Conservation (phyloP, 1,140 invertebrate species). For the Halotydeus destructor region DNA sequence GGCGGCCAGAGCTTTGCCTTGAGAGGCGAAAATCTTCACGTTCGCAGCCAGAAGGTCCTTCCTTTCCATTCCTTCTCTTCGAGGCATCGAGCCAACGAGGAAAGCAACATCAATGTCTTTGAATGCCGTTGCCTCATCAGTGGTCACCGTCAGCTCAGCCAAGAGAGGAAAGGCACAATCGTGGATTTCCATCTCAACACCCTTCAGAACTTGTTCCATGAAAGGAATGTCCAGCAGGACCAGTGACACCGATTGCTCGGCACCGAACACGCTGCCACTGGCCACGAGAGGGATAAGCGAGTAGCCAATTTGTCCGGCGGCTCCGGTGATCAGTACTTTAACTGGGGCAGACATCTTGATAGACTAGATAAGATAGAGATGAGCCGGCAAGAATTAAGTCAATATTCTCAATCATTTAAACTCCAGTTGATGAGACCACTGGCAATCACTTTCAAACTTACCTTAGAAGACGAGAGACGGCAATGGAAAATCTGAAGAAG, state of each 20-base stretch:
- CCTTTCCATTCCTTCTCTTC: slow-evolving; percentile 94
- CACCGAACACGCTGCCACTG: slow-evolving; percentile 89
- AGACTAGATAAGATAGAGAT: no score
- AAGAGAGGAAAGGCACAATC: slow-evolving; percentile 90
- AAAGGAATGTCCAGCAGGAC: slow-evolving; percentile 83
- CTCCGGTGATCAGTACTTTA: slow-evolving; percentile 82
- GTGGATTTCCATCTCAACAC: slow-evolving; percentile 88
- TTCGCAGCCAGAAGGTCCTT: slow-evolving; percentile 90
- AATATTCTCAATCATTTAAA: no score
- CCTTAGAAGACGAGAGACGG: no score
- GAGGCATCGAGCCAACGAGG: slow-evolving; percentile 92
- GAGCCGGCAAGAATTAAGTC: no score
- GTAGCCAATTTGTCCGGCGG: slow-evolving; percentile 96
- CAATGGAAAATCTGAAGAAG: no score
- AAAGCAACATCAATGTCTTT: slow-evolving; percentile 94
- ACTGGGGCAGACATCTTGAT: slow-evolving; percentile 14
- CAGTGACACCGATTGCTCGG: slow-evolving; percentile 63
- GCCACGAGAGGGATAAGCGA: slow-evolving; percentile 80
- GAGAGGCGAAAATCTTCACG: slow-evolving; percentile 92
- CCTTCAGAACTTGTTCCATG: slow-evolving; percentile 83
- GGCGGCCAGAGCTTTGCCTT: slow-evolving; percentile 76
- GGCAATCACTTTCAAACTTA: no score
- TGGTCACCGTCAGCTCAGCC: slow-evolving; percentile 57
- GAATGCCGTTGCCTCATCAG: slow-evolving; percentile 68
- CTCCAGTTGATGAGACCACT: no score